phyloP scores from a whole-genome alignment of 2,797 vertebrate species.

The Peromyscus aztecus region DNA sequence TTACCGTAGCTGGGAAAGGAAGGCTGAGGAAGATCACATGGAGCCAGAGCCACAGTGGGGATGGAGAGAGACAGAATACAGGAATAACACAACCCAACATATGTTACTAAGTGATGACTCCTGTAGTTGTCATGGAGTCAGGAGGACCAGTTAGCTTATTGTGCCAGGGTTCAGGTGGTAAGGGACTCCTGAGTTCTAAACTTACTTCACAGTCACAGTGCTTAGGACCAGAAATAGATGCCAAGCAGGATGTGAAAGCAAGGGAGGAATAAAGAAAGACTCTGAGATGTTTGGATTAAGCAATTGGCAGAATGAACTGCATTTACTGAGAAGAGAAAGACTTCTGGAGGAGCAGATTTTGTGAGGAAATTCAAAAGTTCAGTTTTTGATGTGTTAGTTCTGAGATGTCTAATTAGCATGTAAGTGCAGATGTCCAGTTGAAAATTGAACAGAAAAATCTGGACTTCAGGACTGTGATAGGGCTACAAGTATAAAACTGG shows the following conservation, averaged over 20 bases:
- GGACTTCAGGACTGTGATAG: not conserved
- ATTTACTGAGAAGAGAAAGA: constrained; percentile 5
- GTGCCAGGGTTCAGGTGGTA: not conserved
- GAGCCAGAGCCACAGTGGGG: not conserved
- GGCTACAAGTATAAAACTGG: not conserved
- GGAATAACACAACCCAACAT: not conserved
- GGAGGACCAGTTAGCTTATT: not conserved
- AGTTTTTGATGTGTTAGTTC: constrained; percentile 8
- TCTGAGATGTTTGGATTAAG: not conserved
- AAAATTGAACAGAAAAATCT: constrained; percentile 33
- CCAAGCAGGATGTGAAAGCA: not conserved
- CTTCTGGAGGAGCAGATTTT: constrained; percentile 39
- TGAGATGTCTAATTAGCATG: constrained; percentile 55
- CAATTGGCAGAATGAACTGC: constrained; percentile 1
- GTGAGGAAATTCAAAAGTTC: constrained; percentile 48
- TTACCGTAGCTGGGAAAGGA: not conserved
- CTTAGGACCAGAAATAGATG: not conserved
- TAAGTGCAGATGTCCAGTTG: constrained; percentile 5
- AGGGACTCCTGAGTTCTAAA: not conserved
- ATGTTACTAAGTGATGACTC: not conserved
- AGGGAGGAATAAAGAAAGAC: not conserved
- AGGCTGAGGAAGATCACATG: not conserved
- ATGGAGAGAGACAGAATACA: not conserved
- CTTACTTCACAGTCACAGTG: not conserved
- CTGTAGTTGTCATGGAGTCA: not conserved